These are phyloP conservation scores for Didymodactylos carnosus DNA, from an alignment of 2,888 invertebrate species.

Conservation along the genomic window DNA sequence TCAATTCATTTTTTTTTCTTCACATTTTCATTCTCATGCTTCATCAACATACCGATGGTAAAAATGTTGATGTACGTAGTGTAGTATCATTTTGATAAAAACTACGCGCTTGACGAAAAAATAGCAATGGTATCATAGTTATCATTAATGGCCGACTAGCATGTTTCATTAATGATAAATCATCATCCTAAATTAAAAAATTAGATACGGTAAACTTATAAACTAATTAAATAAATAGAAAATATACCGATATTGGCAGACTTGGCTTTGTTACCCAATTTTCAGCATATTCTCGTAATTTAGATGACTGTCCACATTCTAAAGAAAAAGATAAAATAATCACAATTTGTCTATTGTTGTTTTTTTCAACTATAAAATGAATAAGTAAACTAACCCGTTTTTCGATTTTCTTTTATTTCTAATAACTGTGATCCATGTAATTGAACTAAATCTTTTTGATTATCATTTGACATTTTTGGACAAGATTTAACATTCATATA, in stretches of 20 bases:
- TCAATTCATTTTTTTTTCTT: no score
- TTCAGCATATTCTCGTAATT: not conserved
- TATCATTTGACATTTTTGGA: not conserved
- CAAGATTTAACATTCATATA: not conserved
- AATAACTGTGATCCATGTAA: not conserved
- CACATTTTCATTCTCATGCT: no score
- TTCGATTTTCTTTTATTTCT: not conserved
- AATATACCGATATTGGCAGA: not conserved
- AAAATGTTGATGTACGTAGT: no score
- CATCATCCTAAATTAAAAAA: not conserved
- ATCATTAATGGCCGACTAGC: not conserved
- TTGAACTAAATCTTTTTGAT: not conserved
- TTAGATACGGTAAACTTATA: not conserved
- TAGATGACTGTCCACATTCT: not conserved
- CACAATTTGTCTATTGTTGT: no score
- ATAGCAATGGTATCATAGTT: not conserved
- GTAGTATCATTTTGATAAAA: not conserved
- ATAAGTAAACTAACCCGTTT: not conserved
- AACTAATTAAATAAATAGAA: no score
- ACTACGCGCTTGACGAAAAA: not conserved
- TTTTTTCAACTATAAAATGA: no score
- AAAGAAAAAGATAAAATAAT: not conserved
- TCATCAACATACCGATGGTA: no score
- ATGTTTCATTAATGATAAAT: not conserved
- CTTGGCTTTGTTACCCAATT: not conserved